Percentiles rank a stretch among this genome's conserved stretches.
Conservation (phyloP, 2,797 vertebrate genomes). For the Cetoscarus ocellatus region DNA sequence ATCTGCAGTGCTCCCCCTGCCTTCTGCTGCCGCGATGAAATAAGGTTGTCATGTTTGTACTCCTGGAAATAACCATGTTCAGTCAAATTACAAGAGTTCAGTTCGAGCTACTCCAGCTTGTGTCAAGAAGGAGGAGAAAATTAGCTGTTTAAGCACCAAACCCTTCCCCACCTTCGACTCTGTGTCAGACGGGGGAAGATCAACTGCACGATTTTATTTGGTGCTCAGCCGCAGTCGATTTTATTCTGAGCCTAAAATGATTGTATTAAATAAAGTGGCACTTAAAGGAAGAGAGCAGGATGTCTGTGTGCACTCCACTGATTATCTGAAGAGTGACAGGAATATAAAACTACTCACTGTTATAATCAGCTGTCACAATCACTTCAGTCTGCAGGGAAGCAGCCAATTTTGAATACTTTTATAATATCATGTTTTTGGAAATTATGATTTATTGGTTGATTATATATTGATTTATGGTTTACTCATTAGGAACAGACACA, state of each 20-base stretch:
- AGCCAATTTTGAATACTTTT: no score
- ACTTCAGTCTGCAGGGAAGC: not conserved
- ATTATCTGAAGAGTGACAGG: constrained; percentile 1
- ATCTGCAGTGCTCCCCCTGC: constrained; percentile 50
- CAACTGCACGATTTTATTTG: constrained; percentile 30
- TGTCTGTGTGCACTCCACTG: constrained; percentile 8
- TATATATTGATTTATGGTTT: no score
- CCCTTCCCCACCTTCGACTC: constrained; percentile 25
- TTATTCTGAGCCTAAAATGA: constrained; percentile 34
- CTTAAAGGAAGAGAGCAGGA: constrained; percentile 38
- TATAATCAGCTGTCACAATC: constrained; percentile 3
- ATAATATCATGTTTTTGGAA: no score
- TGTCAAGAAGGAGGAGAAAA: constrained; percentile 60
- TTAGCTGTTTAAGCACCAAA: constrained; percentile 40
- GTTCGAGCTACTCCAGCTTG: constrained; percentile 43
- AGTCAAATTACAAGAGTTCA: constrained; percentile 63
- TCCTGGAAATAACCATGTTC: constrained; percentile 67
- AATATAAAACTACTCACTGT: constrained; percentile 7
- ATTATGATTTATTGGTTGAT: no score
- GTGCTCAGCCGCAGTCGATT: constrained; percentile 24
- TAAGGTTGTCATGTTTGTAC: constrained; percentile 64
- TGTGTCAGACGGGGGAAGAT: constrained; percentile 29
- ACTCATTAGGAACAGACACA: no score
- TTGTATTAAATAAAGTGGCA: constrained; percentile 30
- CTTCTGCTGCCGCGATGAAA: constrained; percentile 57